phyloP scores from a whole-genome alignment of 2,113 vertebrate species.

The Anhinga rufa region DNA sequence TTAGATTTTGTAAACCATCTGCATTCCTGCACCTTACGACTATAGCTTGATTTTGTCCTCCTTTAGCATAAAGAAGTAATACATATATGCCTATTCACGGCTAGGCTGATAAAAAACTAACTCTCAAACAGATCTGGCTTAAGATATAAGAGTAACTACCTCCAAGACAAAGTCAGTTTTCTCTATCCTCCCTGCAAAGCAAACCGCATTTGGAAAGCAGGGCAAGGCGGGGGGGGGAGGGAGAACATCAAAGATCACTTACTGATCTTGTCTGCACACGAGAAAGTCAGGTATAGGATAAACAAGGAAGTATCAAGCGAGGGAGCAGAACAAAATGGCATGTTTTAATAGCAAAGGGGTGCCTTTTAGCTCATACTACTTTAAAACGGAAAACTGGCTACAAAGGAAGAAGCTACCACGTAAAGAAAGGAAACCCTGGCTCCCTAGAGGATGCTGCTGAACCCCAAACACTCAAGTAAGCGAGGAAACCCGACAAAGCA shows the following conservation, averaged over 20 bases:
- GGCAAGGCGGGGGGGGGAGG: rapidly evolving
- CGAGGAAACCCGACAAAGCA: too few species aligned
- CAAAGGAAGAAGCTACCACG: rapidly evolving
- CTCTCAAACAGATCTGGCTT: not conserved
- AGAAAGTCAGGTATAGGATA: not conserved
- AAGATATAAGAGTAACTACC: not conserved
- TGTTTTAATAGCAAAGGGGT: not conserved
- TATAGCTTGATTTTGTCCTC: not conserved
- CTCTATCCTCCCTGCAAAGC: not conserved
- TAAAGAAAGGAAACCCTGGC: not conserved
- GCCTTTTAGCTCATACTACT: rapidly evolving
- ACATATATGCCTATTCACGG: not conserved
- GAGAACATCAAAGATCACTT: not conserved
- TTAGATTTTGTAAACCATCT: not conserved
- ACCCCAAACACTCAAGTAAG: too few species aligned
- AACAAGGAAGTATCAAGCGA: not conserved
- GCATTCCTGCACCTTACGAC: not conserved
- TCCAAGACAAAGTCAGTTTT: not conserved
- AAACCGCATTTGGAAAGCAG: not conserved
- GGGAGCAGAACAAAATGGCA: not conserved
- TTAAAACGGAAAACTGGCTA: not conserved
- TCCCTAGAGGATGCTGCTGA: rapidly evolving
- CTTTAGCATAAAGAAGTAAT: not conserved
- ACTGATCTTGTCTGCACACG: not conserved
- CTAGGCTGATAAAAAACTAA: not conserved